Evolutionary conservation across 2,113 vertebrate species (phyloP), one percentile per base, ranked within the genome.

Genomic region (Nanorana parkeri): DNA sequence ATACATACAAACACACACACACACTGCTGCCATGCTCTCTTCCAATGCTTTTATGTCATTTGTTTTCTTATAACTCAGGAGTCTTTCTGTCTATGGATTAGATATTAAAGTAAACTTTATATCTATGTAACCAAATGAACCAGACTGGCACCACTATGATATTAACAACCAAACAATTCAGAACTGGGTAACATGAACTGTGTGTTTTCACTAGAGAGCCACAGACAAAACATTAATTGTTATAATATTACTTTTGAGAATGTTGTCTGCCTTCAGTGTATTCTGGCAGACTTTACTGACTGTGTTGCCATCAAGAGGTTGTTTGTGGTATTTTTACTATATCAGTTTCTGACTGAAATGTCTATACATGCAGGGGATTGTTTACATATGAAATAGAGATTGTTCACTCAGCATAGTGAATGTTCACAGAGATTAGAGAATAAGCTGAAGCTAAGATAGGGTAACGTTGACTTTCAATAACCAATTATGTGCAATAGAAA

Each of bases 241-340:
- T 67, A 67, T 68, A 81, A 82, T 74, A 21, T 75, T 67, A 56
- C 69, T 28, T 65, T 83, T 15, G 29, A 64, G 52, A 83, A 68
- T 36, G 32, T 52, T 56, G 60, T 51, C n/a, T 76, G 28, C 23
- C 47, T 28, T 2, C 24, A 32, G 36, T 55, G 8, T 73, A 32
- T 16, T 11, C 24, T 36, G 7, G 17, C 52, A 78, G 23, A 75
- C 41, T 56, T 66, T 36, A 28, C 4, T 86, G 63, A 80, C 29
- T 86, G 23, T 78, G 81, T 88, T 89, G 84, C 86, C 89, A 87
- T 83, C 86, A 88, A 85, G 77, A 15, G 88, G 84, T 17, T 17
- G 29, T 15, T 55, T 69, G 29, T 83, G 85, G 85, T 78, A 41
- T 84, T 86, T 21, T 23, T 20, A 32, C 6, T 58, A 16, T 55